phyloP scores from a whole-genome alignment of 1,140 invertebrate genomes.

The Polypedilum pembai region DNA sequence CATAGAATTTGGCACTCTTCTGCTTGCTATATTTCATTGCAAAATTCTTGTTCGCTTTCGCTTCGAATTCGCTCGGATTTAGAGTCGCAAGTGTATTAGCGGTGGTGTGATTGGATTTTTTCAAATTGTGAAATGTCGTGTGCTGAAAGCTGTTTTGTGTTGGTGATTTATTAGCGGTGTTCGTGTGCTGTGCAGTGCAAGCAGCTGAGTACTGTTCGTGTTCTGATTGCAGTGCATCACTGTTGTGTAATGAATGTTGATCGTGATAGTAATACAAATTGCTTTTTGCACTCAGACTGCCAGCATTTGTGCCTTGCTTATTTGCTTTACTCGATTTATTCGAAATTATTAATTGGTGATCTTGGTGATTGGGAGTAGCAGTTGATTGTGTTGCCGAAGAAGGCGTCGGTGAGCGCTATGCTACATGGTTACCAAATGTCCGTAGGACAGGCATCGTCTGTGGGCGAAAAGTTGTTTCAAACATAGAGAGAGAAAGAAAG shows the following conservation, averaged over 20 bases:
- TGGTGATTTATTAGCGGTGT: constrained; percentile 20
- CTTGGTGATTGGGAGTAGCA: constrained; percentile 31
- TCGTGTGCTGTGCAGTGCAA: constrained; percentile 10
- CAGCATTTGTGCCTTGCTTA: not conserved
- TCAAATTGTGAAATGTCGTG: constrained; percentile 24
- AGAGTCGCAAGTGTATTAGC: not conserved
- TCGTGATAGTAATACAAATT: constrained; percentile 27
- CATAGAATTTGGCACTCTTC: constrained; percentile 10
- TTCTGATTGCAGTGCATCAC: constrained; percentile 8
- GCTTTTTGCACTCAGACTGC: constrained; percentile 25
- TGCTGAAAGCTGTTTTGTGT: not conserved
- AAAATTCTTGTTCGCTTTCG: constrained; percentile 14
- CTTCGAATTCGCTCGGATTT: constrained; percentile 21
- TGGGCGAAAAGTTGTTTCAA: not conserved
- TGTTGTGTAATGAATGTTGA: constrained; percentile 26
- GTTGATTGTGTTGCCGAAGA: constrained; percentile 35
- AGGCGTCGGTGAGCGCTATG: constrained; percentile 42
- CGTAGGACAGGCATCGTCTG: constrained; percentile 43
- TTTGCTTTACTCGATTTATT: constrained; percentile 18
- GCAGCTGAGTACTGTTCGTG: constrained; percentile 18
- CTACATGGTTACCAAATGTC: constrained; percentile 44
- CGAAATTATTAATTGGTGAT: constrained; percentile 30
- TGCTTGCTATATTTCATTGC: not conserved
- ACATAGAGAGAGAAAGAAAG: not conserved
- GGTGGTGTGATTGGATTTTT: not conserved